Evolutionary conservation across 2,797 vertebrate species (phyloP).

Genomic region (Corythornis leucogaster): DNA sequence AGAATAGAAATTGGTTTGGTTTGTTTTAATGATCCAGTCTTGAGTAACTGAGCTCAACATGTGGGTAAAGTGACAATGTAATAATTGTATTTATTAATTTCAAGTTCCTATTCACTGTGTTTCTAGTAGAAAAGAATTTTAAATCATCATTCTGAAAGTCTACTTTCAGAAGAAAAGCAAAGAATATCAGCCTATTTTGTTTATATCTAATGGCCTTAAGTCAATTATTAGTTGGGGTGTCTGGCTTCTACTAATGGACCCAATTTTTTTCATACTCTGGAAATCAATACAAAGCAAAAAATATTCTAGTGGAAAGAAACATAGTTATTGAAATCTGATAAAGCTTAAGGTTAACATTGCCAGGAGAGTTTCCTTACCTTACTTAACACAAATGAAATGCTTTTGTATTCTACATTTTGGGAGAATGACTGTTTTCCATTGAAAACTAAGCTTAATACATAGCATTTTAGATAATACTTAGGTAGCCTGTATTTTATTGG

Average conservation of each 20-base stretch:
- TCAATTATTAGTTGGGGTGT: neutral
- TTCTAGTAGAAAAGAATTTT: neutral
- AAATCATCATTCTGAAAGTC: neutral
- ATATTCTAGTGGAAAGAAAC: neutral
- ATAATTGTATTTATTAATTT: neutral
- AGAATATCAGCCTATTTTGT: neutral
- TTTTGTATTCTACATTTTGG: neutral
- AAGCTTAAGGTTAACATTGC: neutral
- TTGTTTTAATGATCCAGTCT: neutral
- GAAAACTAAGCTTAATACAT: neutral
- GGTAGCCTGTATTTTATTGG: neutral
- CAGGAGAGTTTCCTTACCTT: neutral
- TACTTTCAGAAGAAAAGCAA: neutral
- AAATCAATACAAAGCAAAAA: neutral
- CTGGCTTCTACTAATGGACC: neutral
- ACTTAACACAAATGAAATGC: neutral
- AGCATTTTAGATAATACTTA: neutral
- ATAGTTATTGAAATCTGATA: neutral
- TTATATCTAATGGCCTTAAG: neutral
- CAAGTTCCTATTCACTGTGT: neutral
- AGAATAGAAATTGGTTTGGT: neutral
- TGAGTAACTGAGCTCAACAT: neutral
- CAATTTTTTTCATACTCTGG: neutral
- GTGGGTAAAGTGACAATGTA: neutral
- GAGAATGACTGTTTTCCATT: neutral